Base-by-base conservation (phyloP, 2,888 invertebrate species). In the Nipponacmea schrenckii region DNA sequence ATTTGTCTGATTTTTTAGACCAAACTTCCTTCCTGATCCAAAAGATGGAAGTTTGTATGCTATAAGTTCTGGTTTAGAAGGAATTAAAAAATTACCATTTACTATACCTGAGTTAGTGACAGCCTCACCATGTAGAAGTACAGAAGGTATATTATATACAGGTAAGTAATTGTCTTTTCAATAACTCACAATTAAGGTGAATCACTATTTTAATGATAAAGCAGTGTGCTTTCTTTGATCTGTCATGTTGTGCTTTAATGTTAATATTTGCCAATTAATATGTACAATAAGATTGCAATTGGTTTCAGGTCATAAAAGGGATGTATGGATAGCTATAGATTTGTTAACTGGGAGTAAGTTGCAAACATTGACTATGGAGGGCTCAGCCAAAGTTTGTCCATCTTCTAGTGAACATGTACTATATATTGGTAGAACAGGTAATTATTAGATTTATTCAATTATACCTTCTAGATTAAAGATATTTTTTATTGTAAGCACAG, bases 41-140 rank as follows among this genome's bases (percentile, higher is more conserved):
- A 93, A 95, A 80, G 97, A 98, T 91, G 99, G 99, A 2, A 95
- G 95, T 67, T 91, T 99, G 45, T 99, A 98, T 90, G 92, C 96
- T 85, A 83, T 88, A 62, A 85, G 84, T 74, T 77, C 81, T 65
- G 84, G 83, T 4, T 80, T 83, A 44, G 90, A 90, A 45, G 89
- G 90, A 0, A 91, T 98, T 10, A 96, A 96, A 89, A 98, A 98
- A 87, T 89, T 99, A 31, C 98, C 98, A 0, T 98, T 97, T 86
- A 97, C 97, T 0, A 98, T 99, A 87, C 98, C 98, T 1, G 95
- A 99, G 89, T 90, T 99, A 77, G 98, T 99, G 0, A 94, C 96
- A 1, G 95, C 94, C 78, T 96, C 98, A 0, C 99, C 99, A 0
- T 97, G 98, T 88, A 93, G 95, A 70, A 97, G 96, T 72, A 94